phyloP scores from a whole-genome alignment of 1,140 invertebrate genomes.

The Apis dorsata region DNA sequence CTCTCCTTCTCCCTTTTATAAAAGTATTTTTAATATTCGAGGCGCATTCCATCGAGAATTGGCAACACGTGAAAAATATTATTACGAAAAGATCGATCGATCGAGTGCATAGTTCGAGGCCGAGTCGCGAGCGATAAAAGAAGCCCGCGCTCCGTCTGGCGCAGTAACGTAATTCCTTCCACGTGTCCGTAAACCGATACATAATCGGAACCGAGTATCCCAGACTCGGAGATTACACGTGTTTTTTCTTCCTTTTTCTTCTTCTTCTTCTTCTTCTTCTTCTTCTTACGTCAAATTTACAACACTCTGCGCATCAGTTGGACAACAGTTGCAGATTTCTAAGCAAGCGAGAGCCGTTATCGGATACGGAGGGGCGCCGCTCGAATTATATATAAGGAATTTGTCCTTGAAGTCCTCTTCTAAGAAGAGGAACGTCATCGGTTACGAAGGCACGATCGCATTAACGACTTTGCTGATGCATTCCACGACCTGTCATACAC shows the following conservation, averaged over 20 bases:
- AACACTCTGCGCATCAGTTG: too few relatives aligned
- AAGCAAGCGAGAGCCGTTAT: too few relatives aligned
- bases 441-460: too few relatives aligned
- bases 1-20: neutral
- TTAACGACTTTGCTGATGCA: neutral
- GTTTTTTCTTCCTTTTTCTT: neutral
- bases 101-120: constrained; percentile 19
- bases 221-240: constrained; percentile 17
- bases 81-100: neutral
- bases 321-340: too few relatives aligned
- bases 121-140: neutral
- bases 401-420: too few relatives aligned
- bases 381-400: too few relatives aligned
- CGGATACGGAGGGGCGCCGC: too few relatives aligned
- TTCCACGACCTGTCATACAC: too few relatives aligned
- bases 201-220: neutral
- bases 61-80: neutral
- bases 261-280: too few relatives aligned
- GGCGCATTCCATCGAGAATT: neutral
- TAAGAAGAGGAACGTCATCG: too few relatives aligned
- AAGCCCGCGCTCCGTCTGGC: constrained; percentile 5
- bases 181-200: constrained; percentile 33
- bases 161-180: constrained; percentile 28
- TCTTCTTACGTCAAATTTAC: too few relatives aligned
- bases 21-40: constrained; percentile 3